Evolutionary conservation across 2,113 vertebrate genomes (phyloP).

Genomic region (Centropus unirufus): DNA sequence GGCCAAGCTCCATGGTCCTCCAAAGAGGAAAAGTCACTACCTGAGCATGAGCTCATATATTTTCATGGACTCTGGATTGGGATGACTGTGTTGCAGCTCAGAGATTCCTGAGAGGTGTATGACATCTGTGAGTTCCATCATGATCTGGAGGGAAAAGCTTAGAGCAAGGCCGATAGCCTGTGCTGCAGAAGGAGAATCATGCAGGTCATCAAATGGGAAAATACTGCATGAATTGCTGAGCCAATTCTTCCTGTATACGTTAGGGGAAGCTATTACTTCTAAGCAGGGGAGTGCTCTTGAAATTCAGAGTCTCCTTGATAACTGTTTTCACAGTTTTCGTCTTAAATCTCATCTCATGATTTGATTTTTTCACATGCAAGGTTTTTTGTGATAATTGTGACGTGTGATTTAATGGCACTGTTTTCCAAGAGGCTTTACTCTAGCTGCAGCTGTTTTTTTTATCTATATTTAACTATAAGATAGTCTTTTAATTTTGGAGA

Average conservation of each 20-base stretch:
- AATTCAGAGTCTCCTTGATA: neutral
- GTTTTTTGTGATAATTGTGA: neutral
- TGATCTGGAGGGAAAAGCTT: neutral
- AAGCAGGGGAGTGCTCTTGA: neutral
- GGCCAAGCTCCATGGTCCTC: neutral
- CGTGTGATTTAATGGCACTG: neutral
- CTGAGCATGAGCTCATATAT: neutral
- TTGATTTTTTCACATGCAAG: neutral
- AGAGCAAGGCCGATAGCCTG: neutral
- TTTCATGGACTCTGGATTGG: neutral
- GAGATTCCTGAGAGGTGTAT: neutral
- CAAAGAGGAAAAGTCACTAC: accelerated
- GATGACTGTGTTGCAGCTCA: neutral
- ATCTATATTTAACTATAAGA: neutral
- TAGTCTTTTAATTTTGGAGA: neutral
- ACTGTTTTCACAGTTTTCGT: neutral
- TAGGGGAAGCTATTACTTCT: neutral
- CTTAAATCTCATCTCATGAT: neutral
- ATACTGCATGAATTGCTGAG: neutral
- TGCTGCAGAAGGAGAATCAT: neutral
- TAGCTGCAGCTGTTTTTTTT: neutral
- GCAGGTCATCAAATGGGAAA: neutral
- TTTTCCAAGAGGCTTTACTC: neutral
- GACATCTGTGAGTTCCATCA: neutral
- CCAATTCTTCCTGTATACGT: neutral